Evolutionary conservation across 2,888 invertebrate species (phyloP).

Genomic region (Amphipoea oculea): DNA sequence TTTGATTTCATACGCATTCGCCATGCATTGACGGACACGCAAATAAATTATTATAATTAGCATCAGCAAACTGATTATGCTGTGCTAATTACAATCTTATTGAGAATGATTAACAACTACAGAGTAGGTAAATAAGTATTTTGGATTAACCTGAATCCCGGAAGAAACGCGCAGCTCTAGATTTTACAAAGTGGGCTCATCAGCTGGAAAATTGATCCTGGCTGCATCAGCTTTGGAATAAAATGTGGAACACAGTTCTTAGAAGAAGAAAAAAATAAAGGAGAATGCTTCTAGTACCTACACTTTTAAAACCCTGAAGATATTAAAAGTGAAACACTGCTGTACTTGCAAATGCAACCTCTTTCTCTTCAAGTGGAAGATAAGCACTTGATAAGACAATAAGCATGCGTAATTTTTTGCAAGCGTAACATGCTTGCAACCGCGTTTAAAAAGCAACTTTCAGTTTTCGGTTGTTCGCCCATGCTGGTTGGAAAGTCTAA

Average conservation of each 20-base stretch:
- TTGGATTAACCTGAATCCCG: not conserved
- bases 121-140: not conserved
- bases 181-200: not conserved
- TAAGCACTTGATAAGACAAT: not conserved
- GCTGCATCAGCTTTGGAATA: not conserved
- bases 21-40: constrained; percentile 48
- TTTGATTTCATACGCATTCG: constrained; percentile 49
- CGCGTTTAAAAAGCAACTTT: constrained; percentile 21
- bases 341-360: not conserved
- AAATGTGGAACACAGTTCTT: not conserved
- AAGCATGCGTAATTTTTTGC: constrained; percentile 1
- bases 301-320: not conserved
- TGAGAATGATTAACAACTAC: not conserved
- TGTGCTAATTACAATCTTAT: constrained; percentile 39
- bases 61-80: constrained; percentile 21
- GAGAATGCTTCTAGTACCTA: not conserved
- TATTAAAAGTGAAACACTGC: not conserved
- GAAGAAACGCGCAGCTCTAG: not conserved
- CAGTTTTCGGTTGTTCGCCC: constrained; percentile 8
- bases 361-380: not conserved
- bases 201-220: not conserved
- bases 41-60: constrained; percentile 47
- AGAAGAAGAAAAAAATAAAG: not conserved
- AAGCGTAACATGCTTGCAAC: not conserved
- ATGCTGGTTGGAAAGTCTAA: constrained; percentile 30